Base-by-base conservation (phyloP, 2,797 vertebrate species). In the Hylomyscus alleni region DNA sequence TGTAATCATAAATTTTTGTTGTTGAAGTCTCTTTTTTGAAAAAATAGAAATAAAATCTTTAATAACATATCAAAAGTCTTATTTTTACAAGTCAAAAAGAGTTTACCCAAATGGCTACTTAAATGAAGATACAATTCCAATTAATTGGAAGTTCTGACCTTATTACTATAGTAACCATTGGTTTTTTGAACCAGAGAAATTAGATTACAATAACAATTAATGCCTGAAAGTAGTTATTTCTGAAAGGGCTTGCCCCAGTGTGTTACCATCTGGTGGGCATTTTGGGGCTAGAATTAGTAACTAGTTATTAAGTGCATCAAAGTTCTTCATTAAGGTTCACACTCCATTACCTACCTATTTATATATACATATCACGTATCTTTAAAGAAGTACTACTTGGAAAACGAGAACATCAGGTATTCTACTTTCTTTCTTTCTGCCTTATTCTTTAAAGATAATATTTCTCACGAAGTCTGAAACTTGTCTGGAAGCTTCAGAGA, bases 231-330 rank as follows among this genome's bases (percentile, higher is more conserved):
- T 80, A 96, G 56, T 90, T 97, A 94, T 89, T 96, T 37, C 37
- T 96, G 86, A 24, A 83, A 94, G 72, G 67, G 56, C 76, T 96
- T 83, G 94, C 56, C 24, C 77, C 44, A 93, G 72, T 24, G 50
- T 96, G 24, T 82, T 83, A 86, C 29, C 95, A 95, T 83, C 58
- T 91, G 86, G 82, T 92, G 90, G 47, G 47, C 95, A n/a, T 75
- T 54, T 54, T 83, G 76, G 40, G 54, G 44, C 58, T 95, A 31
- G 97, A 97, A 97, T 95, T 97, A 95, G 96, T 95, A 94, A 34
- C 40, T 84, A 86, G 75, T 91, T 58, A 93, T 83, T 97, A 97
- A 93, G 37, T 60, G 0, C 17, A 86, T 14, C 69, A 69, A 31
- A 67, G 20, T 95, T 95, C 54, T 60, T 50, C 26, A 85, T 26